Evolutionary conservation across 2,113 vertebrate genomes (phyloP).

Genomic region (Ardeotis arabs): DNA sequence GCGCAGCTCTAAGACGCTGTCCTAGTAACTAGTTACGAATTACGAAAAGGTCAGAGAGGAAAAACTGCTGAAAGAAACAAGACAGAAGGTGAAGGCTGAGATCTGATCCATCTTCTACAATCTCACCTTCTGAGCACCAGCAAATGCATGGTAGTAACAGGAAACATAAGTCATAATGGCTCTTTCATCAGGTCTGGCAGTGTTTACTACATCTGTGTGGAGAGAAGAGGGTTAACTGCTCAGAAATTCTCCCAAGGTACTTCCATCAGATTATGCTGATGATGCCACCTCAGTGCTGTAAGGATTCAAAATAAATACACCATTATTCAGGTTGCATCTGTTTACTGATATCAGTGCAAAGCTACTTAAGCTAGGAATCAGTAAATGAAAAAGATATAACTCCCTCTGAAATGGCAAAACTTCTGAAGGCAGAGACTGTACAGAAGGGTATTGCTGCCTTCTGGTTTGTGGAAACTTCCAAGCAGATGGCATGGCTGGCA

Average conservation of each 20-base stretch:
- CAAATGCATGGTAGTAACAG: conserved; percentile 76
- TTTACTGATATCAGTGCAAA: not conserved
- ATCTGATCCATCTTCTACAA: conserved; percentile 28
- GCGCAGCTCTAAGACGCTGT: conserved; percentile 9
- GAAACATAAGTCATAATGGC: conserved; percentile 74
- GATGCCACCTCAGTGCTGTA: not conserved
- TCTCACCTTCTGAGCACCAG: conserved; percentile 78
- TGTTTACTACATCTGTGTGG: conserved; percentile 70
- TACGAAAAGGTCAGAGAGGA: not conserved
- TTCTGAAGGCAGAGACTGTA: not conserved
- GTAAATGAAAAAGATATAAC: not conserved
- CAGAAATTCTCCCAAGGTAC: not conserved
- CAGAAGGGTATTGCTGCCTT: not conserved
- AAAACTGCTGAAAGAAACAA: conserved; percentile 30
- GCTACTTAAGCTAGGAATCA: not conserved
- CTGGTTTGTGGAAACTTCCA: conserved; percentile 19
- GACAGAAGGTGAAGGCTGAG: conserved; percentile 66
- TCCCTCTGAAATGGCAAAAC: not conserved
- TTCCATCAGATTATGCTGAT: not conserved
- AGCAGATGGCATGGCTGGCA: conserved; percentile 39
- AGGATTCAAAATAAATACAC: conserved; percentile 3
- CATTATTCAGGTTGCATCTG: not conserved
- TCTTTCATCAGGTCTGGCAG: conserved; percentile 75
- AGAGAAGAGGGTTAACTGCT: conserved; percentile 63
- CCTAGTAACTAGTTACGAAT: not conserved